Conservation (phyloP, 2,113 vertebrate genomes). For the Urocynchramus pylzowi region DNA sequence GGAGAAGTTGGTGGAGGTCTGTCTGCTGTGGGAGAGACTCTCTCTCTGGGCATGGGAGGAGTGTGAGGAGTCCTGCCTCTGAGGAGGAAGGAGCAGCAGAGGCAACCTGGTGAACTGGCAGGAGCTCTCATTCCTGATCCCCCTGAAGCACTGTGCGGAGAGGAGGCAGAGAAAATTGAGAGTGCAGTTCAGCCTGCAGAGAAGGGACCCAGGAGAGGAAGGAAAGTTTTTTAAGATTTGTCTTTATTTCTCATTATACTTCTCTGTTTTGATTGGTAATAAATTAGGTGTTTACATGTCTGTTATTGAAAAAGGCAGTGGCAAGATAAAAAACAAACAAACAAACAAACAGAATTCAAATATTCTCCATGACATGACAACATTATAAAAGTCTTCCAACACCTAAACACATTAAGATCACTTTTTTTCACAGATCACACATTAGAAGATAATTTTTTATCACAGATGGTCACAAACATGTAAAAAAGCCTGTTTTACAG, state of each 20-base stretch:
- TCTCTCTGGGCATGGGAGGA: not conserved
- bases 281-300: not conserved
- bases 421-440: not conserved
- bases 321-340: not conserved
- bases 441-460: not conserved
- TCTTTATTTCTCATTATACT: not conserved
- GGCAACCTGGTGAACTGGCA: not conserved
- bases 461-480: not conserved
- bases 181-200: not conserved
- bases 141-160: accelerated
- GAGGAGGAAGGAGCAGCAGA: not conserved
- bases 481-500: not conserved
- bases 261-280: not conserved
- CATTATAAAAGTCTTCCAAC: not conserved
- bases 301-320: not conserved
- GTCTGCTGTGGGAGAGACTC: not conserved
- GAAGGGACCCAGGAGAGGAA: accelerated
- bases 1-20: not conserved
- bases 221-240: not conserved
- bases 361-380: not conserved
- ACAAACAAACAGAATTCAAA: not conserved
- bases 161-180: not conserved
- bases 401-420: not conserved
- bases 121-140: not conserved
- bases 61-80: not conserved